Evolutionary conservation across 2,113 vertebrate species (phyloP).

Genomic region (Lota lota): DNA sequence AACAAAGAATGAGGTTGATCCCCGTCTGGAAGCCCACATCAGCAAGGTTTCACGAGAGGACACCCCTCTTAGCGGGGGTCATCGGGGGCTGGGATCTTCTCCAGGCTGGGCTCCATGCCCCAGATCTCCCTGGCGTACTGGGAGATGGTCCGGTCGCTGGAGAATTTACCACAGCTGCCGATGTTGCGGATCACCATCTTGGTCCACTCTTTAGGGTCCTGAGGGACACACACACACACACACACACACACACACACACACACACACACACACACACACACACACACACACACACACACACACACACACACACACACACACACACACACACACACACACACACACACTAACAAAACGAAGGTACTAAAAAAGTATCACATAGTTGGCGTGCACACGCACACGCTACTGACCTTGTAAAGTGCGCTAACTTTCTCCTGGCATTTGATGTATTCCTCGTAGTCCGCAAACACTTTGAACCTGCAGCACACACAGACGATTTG

Average conservation of each 20-base stretch:
- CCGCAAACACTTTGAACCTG: slow-evolving; percentile 93
- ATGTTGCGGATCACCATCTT: slow-evolving; percentile 88
- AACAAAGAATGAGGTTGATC: too few species aligned
- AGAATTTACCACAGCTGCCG: slow-evolving; percentile 87
- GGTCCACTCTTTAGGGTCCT: slow-evolving; percentile 89
- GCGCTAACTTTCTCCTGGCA: slow-evolving; percentile 84
- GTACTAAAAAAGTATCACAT: too few species aligned
- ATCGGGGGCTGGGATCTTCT: slow-evolving; percentile 82
- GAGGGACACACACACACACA: not conserved
- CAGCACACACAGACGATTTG: slow-evolving; percentile 7
- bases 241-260: not conserved
- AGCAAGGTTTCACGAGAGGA: too few species aligned
- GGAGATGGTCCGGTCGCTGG: slow-evolving; percentile 88
- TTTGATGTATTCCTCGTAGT: slow-evolving; percentile 87
- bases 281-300: not conserved
- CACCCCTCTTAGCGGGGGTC: slow-evolving; percentile 54
- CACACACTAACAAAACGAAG: not conserved
- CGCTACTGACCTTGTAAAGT: slow-evolving; percentile 80
- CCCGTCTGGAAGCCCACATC: too few species aligned
- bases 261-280: too few species aligned
- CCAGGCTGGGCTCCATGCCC: slow-evolving; percentile 82
- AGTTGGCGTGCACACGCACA: not conserved
- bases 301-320: not conserved
- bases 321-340: not conserved
- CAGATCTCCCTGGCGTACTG: slow-evolving; percentile 90